Conservation (phyloP, 2,888 invertebrate species). For the Eulithis prunata region DNA sequence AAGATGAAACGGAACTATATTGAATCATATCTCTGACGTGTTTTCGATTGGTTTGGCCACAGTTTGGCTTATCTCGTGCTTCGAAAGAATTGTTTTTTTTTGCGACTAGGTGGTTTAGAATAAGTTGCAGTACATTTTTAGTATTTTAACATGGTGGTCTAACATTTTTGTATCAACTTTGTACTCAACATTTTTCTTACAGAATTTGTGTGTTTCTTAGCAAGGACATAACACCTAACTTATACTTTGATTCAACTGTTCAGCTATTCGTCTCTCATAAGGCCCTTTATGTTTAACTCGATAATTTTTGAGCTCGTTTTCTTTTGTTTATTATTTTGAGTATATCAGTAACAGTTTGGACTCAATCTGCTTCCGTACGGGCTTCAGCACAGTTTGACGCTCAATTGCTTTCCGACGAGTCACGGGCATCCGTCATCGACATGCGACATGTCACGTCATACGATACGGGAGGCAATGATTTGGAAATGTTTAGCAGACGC, state of each 20-base stretch:
- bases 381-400: conserved; percentile 13
- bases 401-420: conserved; percentile 36
- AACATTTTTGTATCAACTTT: too few relatives aligned
- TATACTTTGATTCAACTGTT: too few relatives aligned
- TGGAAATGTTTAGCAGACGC: conserved; percentile 39
- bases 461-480: conserved; percentile 36
- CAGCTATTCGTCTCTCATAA: too few relatives aligned
- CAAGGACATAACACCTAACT: too few relatives aligned
- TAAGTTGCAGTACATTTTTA: too few relatives aligned
- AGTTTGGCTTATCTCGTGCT: neutral
- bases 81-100: neutral
- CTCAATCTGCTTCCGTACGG: conserved; percentile 14
- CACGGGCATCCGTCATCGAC: conserved; percentile 41
- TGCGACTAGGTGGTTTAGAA: too few relatives aligned
- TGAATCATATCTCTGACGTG: conserved; percentile 16
- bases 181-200: too few relatives aligned
- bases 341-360: conserved; percentile 13
- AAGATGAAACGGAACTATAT: conserved; percentile 6
- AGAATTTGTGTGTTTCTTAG: too few relatives aligned
- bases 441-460: conserved; percentile 31
- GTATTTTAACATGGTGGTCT: too few relatives aligned
- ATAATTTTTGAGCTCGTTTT: too few relatives aligned
- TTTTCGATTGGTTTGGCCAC: neutral
- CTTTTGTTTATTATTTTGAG: too few relatives aligned
- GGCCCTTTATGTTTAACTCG: too few relatives aligned